Evolutionary conservation across 53 echinoderm and acorn worm genomes (phyloP).

Genomic region (Patiria pectinifera): DNA sequence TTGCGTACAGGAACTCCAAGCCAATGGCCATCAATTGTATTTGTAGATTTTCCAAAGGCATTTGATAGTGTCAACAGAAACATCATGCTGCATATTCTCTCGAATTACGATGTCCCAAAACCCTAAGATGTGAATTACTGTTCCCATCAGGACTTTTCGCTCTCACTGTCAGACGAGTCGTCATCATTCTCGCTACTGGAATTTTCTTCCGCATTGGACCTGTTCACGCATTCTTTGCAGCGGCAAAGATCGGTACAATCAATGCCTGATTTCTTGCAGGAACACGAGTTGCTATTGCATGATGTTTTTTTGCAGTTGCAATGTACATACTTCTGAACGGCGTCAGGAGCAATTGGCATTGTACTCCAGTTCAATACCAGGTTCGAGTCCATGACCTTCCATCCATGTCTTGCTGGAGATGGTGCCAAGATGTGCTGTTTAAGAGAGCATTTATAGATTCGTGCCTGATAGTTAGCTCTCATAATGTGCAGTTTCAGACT

Average conservation of each 20-base stretch:
- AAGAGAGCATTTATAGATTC: slow-evolving; percentile 27
- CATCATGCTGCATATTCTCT: too few relatives aligned
- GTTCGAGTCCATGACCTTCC: slow-evolving; percentile 15
- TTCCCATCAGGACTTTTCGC: not conserved
- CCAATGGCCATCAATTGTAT: too few relatives aligned
- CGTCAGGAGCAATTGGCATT: slow-evolving; percentile 46
- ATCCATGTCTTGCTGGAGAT: slow-evolving; percentile 35
- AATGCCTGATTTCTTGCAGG: slow-evolving; percentile 42
- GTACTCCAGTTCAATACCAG: slow-evolving; percentile 27
- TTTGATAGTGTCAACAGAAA: too few relatives aligned
- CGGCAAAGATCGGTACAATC: slow-evolving; percentile 26
- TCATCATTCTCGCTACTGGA: not conserved
- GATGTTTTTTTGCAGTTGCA: slow-evolving; percentile 41
- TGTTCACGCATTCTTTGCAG: not conserved
- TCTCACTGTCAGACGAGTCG: slow-evolving; percentile 41
- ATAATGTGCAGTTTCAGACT: slow-evolving; percentile 44
- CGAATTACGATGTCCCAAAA: too few relatives aligned
- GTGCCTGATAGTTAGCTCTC: slow-evolving; percentile 50
- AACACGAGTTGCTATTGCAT: slow-evolving; percentile 49
- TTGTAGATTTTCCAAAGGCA: too few relatives aligned
- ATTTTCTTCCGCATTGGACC: slow-evolving; percentile 21
- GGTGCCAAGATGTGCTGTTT: slow-evolving; percentile 29
- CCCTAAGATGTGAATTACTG: too few relatives aligned
- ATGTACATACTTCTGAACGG: slow-evolving; percentile 48
- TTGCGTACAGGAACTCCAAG: too few relatives aligned